A percentile compares a stretch with the other conserved stretches of the same genome.
Conservation (phyloP, 2,797 vertebrate species). For the Sebastes steindachneri region DNA sequence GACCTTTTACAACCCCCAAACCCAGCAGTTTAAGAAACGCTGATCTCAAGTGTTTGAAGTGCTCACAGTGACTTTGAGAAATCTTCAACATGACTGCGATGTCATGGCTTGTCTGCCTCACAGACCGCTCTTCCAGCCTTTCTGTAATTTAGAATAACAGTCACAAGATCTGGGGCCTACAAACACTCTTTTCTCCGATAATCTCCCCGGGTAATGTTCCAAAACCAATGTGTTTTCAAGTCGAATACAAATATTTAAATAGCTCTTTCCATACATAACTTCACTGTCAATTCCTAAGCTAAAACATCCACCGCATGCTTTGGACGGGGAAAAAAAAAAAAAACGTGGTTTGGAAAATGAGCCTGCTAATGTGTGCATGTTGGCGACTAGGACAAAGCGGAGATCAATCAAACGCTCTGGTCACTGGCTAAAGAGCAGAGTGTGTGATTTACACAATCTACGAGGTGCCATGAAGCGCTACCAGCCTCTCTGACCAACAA, state of each 20-base stretch:
- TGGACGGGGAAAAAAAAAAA: conserved; percentile 20
- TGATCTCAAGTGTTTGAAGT: conserved; percentile 27
- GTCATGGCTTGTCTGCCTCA: conserved; percentile 52
- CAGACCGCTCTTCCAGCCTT: conserved; percentile 38
- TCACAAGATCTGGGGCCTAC: conserved; percentile 53
- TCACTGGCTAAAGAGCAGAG: conserved; percentile 34
- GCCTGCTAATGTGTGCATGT: conserved; percentile 72
- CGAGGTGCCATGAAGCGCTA: conserved; percentile 28
- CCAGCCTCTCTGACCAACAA: conserved; percentile 43
- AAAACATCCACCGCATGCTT: conserved; percentile 70
- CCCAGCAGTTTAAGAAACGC: conserved; percentile 14
- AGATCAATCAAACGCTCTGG: conserved; percentile 65
- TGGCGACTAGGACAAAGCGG: conserved; percentile 57
- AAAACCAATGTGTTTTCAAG: conserved; percentile 76
- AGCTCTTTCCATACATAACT: conserved; percentile 75
- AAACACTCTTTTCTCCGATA: conserved; percentile 67
- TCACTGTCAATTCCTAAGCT: conserved; percentile 66
- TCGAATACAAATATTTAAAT: conserved; percentile 77
- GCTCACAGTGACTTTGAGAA: conserved; percentile 38
- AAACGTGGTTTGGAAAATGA: conserved; percentile 70
- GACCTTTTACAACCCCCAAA: conserved; percentile 23
- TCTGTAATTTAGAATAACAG: conserved; percentile 65
- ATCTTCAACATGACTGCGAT: conserved; percentile 44
- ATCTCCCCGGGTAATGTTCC: conserved; percentile 67
- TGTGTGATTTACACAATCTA: conserved; percentile 47